Percentiles rank a stretch among this genome's conserved stretches.
Evolutionary conservation across 2,113 vertebrate species (phyloP).

Genomic region (Eretmodus cyanostictus): DNA sequence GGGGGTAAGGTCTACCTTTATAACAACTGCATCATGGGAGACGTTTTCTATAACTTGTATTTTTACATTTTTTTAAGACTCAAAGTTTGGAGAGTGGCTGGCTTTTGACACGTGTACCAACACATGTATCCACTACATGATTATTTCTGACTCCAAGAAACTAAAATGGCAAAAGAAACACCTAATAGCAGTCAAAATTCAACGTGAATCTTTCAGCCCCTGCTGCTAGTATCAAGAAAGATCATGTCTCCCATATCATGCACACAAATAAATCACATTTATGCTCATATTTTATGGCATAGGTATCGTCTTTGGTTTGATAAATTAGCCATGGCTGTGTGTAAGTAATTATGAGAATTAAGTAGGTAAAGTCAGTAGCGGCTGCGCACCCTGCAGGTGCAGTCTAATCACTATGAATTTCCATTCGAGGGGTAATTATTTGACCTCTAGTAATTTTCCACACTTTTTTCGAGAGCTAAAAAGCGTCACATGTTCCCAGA

Average conservation of each 20-base stretch:
- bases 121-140: not conserved
- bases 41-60: not conserved
- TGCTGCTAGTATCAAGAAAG: not conserved
- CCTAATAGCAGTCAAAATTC: rapidly evolving
- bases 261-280: not conserved
- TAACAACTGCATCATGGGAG: not conserved
- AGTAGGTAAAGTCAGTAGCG: rapidly evolving
- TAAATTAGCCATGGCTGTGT: not conserved
- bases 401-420: not conserved
- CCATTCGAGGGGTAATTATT: not conserved
- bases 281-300: not conserved
- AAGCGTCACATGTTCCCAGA: not conserved
- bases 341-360: not conserved
- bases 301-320: not conserved
- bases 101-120: not conserved
- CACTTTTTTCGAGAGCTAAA: not conserved
- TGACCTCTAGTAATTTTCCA: not conserved
- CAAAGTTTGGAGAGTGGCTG: rapidly evolving
- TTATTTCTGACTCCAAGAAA: not conserved
- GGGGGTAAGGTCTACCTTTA: not conserved
- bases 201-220: not conserved
- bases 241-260: not conserved
- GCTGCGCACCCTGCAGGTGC: not conserved
- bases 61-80: not conserved
- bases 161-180: not conserved